Percentiles rank a stretch among this genome's conserved stretches.
These are phyloP conservation scores for Strigops habroptila DNA, from an alignment of 2,113 vertebrate genomes.

Conservation along the genomic window DNA sequence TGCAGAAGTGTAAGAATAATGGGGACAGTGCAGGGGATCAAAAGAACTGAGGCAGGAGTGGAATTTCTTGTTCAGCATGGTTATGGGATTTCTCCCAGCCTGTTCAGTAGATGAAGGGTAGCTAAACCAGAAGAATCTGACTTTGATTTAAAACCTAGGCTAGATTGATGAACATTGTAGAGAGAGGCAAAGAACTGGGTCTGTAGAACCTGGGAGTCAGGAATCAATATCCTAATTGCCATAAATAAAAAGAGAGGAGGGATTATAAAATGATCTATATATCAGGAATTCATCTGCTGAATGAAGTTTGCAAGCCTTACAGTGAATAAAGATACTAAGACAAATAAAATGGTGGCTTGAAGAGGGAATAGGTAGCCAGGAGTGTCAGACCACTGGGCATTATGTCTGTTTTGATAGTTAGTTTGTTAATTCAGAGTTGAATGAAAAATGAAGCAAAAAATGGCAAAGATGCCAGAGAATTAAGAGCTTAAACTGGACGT, in stretches of 20 bases:
- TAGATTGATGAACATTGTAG: neutral
- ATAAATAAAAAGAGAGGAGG: constrained; percentile 27
- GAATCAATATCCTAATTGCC: neutral
- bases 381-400: neutral
- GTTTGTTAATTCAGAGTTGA: neutral
- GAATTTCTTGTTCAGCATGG: neutral
- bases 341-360: neutral
- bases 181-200: neutral
- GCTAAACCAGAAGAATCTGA: neutral
- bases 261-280: neutral
- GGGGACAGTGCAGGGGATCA: accelerated
- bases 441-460: neutral
- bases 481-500: neutral
- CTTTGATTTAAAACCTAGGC: neutral
- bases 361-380: neutral
- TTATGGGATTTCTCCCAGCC: neutral
- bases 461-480: neutral
- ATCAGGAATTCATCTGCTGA: neutral
- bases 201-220: neutral
- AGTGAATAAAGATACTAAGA: neutral
- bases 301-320: neutral
- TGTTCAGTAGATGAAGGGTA: neutral
- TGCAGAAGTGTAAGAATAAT: neutral
- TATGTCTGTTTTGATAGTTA: neutral
- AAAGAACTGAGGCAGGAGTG: neutral